phyloP scores from a whole-genome alignment of 2,888 invertebrate genomes.

The Charanyca ferruginea region DNA sequence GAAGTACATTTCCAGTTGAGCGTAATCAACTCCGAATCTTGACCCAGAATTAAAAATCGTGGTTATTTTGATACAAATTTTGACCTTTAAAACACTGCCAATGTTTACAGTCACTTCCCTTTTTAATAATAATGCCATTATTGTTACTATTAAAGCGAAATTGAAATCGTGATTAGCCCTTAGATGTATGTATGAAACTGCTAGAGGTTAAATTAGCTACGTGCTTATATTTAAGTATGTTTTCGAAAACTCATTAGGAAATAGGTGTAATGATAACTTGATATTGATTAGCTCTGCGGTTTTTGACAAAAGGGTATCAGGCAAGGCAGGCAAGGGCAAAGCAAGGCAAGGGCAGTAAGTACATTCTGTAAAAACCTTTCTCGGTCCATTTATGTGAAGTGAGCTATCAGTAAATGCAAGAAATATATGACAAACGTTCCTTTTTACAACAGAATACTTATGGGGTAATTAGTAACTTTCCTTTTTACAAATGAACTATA shows the following conservation, averaged over 20 bases:
- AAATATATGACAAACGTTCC: no score
- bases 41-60: constrained; percentile 60
- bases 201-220: constrained; percentile 37
- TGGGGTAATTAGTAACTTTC: no score
- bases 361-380: no score
- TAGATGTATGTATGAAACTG: constrained; percentile 17
- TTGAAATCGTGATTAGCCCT: constrained; percentile 59
- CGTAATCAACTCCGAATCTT: constrained; percentile 54
- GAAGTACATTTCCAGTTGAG: constrained; percentile 43
- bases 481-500: no score
- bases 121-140: constrained; percentile 33
- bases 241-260: background rate
- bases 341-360: no score
- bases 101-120: constrained; percentile 60
- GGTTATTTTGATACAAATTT: constrained; percentile 54
- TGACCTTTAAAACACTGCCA: constrained; percentile 54
- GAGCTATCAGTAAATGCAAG: no score
- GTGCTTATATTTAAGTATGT: constrained; percentile 17
- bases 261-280: background rate
- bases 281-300: no score
- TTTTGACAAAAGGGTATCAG: no score
- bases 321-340: no score
- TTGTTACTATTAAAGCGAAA: constrained; percentile 45
- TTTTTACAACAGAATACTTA: no score
- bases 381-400: no score